Evolutionary conservation across 1,140 invertebrate species (phyloP).

Genomic region (Drosophila kurseongensis): DNA sequence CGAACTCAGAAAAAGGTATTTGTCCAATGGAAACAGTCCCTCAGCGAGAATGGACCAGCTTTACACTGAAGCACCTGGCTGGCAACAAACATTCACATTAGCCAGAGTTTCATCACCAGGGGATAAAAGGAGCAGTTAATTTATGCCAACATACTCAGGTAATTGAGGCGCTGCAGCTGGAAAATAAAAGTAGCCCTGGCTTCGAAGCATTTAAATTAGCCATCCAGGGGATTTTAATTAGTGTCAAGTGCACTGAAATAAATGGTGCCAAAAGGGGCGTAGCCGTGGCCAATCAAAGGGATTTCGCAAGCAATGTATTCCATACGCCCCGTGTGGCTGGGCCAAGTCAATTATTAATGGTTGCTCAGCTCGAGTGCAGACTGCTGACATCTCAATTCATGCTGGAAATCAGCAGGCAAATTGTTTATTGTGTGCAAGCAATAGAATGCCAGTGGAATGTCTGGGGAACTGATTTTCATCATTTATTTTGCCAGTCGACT

Average conservation of each 20-base stretch:
- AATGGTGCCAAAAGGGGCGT: slow-evolving; percentile 30
- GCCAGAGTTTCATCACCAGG: slow-evolving; percentile 9
- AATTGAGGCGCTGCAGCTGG: slow-evolving; percentile 50
- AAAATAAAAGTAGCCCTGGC: slow-evolving; percentile 39
- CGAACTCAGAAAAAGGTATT: slow-evolving; percentile 9
- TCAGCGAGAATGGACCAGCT: slow-evolving; percentile 22
- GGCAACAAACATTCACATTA: not conserved
- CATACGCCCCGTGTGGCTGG: slow-evolving; percentile 61
- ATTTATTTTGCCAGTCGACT: slow-evolving; percentile 65
- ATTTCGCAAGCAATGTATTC: slow-evolving; percentile 55
- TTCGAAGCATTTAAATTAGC: slow-evolving; percentile 67
- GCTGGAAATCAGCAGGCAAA: slow-evolving; percentile 51
- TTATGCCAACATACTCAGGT: slow-evolving; percentile 58
- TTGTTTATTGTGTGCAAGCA: slow-evolving; percentile 66
- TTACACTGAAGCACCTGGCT: slow-evolving; percentile 13
- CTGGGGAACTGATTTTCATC: slow-evolving; percentile 74
- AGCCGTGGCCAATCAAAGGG: slow-evolving; percentile 47
- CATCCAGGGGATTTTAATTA: slow-evolving; percentile 75
- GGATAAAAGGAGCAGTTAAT: slow-evolving; percentile 53
- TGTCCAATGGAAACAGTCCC: not conserved
- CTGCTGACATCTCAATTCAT: slow-evolving; percentile 70
- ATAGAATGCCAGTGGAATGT: slow-evolving; percentile 60
- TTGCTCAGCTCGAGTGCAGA: slow-evolving; percentile 43
- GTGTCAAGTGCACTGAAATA: slow-evolving; percentile 60
- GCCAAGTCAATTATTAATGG: slow-evolving; percentile 69